A percentile compares a stretch with the other conserved stretches of the same genome.
Evolutionary conservation across 2,888 invertebrate genomes (phyloP).

Genomic region (Ligdia adustata): DNA sequence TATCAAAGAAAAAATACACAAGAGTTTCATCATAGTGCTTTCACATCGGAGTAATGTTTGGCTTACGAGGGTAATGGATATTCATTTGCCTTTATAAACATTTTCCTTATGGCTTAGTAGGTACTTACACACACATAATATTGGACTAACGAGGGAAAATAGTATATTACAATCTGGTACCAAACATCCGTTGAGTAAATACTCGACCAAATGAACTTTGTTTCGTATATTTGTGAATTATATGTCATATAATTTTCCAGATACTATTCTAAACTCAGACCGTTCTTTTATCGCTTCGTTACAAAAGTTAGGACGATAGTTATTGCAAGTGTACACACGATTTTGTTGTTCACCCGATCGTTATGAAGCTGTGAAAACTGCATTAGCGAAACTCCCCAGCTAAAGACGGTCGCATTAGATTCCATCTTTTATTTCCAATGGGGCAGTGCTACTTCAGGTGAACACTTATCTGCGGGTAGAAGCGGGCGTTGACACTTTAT

Average conservation of each 20-base stretch:
- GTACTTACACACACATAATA: constrained; percentile 14
- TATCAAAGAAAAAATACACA: constrained; percentile 33
- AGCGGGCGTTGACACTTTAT: constrained; percentile 76
- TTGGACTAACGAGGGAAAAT: constrained; percentile 8
- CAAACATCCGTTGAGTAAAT: neutral
- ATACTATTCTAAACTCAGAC: too few species aligned
- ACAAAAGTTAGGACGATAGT: constrained; percentile 8
- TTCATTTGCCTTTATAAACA: constrained; percentile 23
- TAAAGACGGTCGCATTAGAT: constrained; percentile 29
- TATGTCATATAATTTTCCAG: too few species aligned
- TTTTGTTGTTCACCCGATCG: constrained; percentile 8
- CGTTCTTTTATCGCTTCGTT: constrained; percentile 6
- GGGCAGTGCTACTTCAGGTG: constrained; percentile 59
- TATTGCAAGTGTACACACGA: constrained; percentile 7
- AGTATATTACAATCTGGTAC: constrained; percentile 9
- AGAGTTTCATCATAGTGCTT: constrained; percentile 31
- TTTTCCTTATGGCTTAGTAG: constrained; percentile 18
- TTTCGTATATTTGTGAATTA: too few species aligned
- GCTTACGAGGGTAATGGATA: constrained; percentile 25
- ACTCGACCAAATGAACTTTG: neutral
- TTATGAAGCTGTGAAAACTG: constrained; percentile 27
- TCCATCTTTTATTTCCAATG: constrained; percentile 34
- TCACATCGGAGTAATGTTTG: constrained; percentile 21
- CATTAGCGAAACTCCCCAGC: constrained; percentile 23
- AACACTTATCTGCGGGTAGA: constrained; percentile 63